A percentile compares a stretch with the other conserved stretches of the same genome.
These are phyloP conservation scores for Drosophila bunnanda DNA, from an alignment of 2,888 invertebrate species.

Conservation along the genomic window DNA sequence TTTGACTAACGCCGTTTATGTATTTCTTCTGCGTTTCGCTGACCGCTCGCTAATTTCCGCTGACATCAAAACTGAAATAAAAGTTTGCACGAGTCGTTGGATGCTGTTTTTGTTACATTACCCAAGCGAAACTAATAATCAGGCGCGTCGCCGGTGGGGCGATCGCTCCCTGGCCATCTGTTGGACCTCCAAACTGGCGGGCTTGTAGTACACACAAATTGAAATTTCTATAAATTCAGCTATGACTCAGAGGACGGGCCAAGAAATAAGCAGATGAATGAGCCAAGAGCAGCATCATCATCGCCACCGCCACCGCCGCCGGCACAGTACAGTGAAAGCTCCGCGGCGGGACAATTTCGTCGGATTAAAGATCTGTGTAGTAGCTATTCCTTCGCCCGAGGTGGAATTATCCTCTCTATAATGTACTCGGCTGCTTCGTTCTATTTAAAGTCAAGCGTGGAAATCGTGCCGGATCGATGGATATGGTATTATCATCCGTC, in stretches of 20 bases:
- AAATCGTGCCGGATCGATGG: constrained; percentile 54
- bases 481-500: background rate
- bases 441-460: constrained; percentile 68
- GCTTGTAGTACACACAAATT: constrained; percentile 48
- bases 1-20: constrained; percentile 23
- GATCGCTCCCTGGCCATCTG: constrained; percentile 58
- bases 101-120: constrained; percentile 34
- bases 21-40: constrained; percentile 2
- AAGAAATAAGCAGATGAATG: constrained; percentile 57
- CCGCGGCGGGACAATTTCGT: background rate
- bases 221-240: constrained; percentile 73
- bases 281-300: constrained; percentile 34
- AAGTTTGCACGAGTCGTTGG: constrained; percentile 38
- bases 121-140: constrained; percentile 55
- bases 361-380: constrained; percentile 27
- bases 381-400: constrained; percentile 16
- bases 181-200: constrained; percentile 53
- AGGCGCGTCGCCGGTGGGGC: constrained; percentile 35
- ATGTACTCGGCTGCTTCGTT: constrained; percentile 34
- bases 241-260: constrained; percentile 60
- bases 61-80: constrained; percentile 66
- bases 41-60: constrained; percentile 58
- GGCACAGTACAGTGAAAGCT: constrained; percentile 30
- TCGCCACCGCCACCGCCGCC: constrained; percentile 1
- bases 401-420: constrained; percentile 5